phyloP scores from a whole-genome alignment of 2,797 vertebrate species.

The Alca torda region DNA sequence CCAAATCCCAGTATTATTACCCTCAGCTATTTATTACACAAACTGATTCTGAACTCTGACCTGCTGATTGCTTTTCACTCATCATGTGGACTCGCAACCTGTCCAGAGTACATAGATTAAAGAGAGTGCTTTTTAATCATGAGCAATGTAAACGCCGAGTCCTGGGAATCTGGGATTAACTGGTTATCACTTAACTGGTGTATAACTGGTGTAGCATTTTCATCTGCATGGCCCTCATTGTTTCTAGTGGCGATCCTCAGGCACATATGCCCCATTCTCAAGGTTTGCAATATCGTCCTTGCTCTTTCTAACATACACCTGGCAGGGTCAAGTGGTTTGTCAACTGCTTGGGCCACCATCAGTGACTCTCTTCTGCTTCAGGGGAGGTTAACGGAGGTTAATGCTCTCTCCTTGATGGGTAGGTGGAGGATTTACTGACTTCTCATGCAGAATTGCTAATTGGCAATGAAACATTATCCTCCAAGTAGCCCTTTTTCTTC shows the following conservation, averaged over 20 bases:
- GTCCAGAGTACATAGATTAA: background rate
- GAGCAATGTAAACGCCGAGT: background rate
- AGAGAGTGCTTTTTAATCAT: background rate
- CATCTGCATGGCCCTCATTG: accelerated
- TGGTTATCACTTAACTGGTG: accelerated
- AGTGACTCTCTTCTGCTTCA: background rate
- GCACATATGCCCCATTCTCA: accelerated
- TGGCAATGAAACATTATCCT: background rate
- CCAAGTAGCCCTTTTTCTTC: background rate
- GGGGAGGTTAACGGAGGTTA: background rate
- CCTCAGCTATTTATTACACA: accelerated
- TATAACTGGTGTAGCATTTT: accelerated
- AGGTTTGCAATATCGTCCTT: accelerated
- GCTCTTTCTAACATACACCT: background rate
- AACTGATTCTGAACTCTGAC: background rate
- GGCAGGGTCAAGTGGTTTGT: background rate
- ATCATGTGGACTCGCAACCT: background rate
- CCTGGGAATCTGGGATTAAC: background rate
- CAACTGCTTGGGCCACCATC: background rate
- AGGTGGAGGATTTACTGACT: background rate
- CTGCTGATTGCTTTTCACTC: background rate
- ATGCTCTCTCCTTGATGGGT: background rate
- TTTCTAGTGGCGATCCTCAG: accelerated
- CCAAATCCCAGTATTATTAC: background rate
- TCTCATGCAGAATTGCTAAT: background rate